phyloP scores from a whole-genome alignment of 1,140 invertebrate species.

The Papilio helenus region DNA sequence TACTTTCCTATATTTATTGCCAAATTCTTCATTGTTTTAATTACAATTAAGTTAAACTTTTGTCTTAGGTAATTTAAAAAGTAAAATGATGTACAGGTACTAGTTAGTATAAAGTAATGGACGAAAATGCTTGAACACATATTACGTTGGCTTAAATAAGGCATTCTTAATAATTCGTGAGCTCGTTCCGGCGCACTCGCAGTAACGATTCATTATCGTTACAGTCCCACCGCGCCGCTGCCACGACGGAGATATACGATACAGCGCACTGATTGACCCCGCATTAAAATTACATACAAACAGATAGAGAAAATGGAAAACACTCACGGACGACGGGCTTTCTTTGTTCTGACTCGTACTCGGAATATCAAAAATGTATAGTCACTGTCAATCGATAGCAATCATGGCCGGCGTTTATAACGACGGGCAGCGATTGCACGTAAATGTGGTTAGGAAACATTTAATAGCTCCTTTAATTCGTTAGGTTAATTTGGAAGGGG shows the following conservation, averaged over 20 bases:
- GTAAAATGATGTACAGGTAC: neutral
- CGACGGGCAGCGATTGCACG: slow-evolving; percentile 56
- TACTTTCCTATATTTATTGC: neutral
- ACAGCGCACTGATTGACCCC: slow-evolving; percentile 82
- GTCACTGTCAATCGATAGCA: slow-evolving; percentile 61
- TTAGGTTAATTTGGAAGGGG: slow-evolving; percentile 77
- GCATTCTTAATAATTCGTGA: slow-evolving; percentile 76
- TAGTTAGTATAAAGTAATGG: neutral
- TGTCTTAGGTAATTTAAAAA: neutral
- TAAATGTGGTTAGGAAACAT: slow-evolving; percentile 55
- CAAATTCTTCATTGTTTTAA: neutral
- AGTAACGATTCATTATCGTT: slow-evolving; percentile 80
- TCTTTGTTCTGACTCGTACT: slow-evolving; percentile 73
- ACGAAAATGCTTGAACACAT: neutral
- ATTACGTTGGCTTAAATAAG: slow-evolving; percentile 34
- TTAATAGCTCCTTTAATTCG: slow-evolving; percentile 74
- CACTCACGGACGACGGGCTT: slow-evolving; percentile 67
- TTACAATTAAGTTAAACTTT: neutral
- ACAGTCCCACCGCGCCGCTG: slow-evolving; percentile 63
- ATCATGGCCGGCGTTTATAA: slow-evolving; percentile 59
- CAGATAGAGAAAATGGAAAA: slow-evolving; percentile 72
- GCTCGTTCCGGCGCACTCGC: slow-evolving; percentile 73
- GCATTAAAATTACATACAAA: slow-evolving; percentile 83
- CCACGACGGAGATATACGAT: slow-evolving; percentile 75
- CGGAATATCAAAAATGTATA: slow-evolving; percentile 74